Evolutionary conservation across 35 echinoderm and acorn worm species (phyloP), one percentile per base, ranked within the genome.

Genomic region (Diadema setosum): DNA sequence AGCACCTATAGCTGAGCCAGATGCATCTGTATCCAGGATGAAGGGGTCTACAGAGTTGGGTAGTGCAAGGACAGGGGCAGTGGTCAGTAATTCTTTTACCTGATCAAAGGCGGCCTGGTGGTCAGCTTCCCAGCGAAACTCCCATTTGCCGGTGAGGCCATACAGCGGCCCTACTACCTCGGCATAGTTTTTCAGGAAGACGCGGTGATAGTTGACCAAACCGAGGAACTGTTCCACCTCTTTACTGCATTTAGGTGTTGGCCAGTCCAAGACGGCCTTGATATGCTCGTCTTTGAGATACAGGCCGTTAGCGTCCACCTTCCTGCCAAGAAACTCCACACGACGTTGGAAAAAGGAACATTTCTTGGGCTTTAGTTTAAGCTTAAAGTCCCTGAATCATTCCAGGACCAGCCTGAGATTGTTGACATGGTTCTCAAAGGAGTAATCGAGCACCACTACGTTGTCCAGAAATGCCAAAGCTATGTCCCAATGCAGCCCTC

Each of bases 361-460:
- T 24, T 89, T 89, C 7, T 58, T 36, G 14, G 74, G 87, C 16
- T 89, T 89, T 2, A 89, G 87, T 42, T 89, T 89, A 5, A 89
- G 43, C 16, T 82, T 45, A 29, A 26, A 63, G 3, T 82, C 5
- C 7, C 69, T 24, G 45, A 89, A 82, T 4, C 87, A 36, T 30
- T 16, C 43, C 45, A 89, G 36, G 1, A 34, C 75, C 9, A 26
- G 30, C 27, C 61, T 52, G 3, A 89, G 18, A 39, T 82, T 82
- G 7, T 18, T 1, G 14, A 37, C 2, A 23, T 89, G 87, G 26
- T 89, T 55, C 7, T 56, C 45, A 82, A 89, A 89, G 48, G 32
- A 31, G 3, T 33, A 58, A 20, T 75, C 87, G 14, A 89, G 29
- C 1, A 89, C 56, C 16, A 89, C 39, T 2, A 89, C 48, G 29